phyloP scores from a whole-genome alignment of 2,888 invertebrate genomes.

The Drosophila affinis region DNA sequence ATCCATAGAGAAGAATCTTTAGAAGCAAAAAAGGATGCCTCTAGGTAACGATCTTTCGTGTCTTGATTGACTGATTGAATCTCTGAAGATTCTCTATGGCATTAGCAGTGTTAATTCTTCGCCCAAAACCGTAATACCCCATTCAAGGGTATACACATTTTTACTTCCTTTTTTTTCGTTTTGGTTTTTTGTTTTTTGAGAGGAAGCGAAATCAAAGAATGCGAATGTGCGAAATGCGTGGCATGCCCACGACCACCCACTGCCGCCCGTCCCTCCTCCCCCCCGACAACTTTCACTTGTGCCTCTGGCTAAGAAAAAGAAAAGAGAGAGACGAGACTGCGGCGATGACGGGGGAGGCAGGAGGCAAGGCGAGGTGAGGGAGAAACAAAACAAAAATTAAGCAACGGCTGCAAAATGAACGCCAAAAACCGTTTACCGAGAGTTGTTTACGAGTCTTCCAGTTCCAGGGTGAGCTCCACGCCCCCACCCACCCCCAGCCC shows the following conservation, averaged over 20 bases:
- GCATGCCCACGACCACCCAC: constrained; percentile 42
- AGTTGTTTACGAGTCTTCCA: constrained; percentile 74
- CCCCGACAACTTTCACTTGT: constrained; percentile 66
- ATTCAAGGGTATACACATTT: background rate
- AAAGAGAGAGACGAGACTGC: constrained; percentile 15
- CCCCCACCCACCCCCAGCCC: background rate
- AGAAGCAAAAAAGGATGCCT: no score
- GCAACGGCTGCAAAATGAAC: constrained; percentile 75
- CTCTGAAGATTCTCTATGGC: background rate
- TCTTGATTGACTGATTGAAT: no score
- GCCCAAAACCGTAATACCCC: background rate
- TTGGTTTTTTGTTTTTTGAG: constrained; percentile 15
- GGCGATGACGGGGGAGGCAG: background rate
- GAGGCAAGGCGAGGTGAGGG: constrained; percentile 2
- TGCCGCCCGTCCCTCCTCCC: background rate
- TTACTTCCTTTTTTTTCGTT: constrained; percentile 7
- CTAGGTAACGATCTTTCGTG: no score
- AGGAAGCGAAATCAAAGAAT: constrained; percentile 49
- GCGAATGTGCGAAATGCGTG: constrained; percentile 66
- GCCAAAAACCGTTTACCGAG: constrained; percentile 73
- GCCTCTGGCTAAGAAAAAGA: constrained; percentile 59
- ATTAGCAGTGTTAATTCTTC: no score
- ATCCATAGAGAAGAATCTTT: no score
- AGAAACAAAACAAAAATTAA: constrained; percentile 61
- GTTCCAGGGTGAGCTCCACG: constrained; percentile 35